Evolutionary conservation across 2,797 vertebrate species (phyloP), one percentile per base, ranked within the genome.

Genomic region (Sebastes elongatus): DNA sequence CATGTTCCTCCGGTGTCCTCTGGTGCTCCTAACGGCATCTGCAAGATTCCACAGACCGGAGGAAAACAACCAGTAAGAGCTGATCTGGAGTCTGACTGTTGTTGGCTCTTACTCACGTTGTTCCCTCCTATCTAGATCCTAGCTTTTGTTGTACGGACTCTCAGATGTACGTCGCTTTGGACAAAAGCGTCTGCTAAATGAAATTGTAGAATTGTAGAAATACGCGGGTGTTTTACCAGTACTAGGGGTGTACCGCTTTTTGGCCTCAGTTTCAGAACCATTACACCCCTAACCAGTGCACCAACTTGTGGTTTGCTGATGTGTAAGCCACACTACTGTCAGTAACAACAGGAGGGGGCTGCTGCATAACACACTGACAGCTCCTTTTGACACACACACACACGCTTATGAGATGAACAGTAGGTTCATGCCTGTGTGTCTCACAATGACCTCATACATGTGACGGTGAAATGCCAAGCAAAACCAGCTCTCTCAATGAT

Each of bases 271-370:
- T 56, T 56, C 22, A 56, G 53, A 23, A 56, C 53, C 22, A 2
- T 56, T 23, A 25, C 10, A 56, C 10, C 22, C 6, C 11, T 13
- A 56, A 56, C 33, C 56, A 62, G 62, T 20, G 20, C 64, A 30
- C 20, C 28, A 53, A 76, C 74, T 60, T 72, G 57, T 71, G 66
- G 79, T 14, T 57, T 10, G 13, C 28, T 52, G 61, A 77, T 69
- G 78, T 81, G 73, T 56, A 42, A 76, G 61, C 59, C 53, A 71
- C 76, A 59, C 60, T 27, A 57, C 52, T 71, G 80, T 61, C 64
- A 74, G 14, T 81, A 18, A 81, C 90, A 93, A 92, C 88, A 75
- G 73, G 94, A 90, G 93, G 92, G 93, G 20, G 93, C 93, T 93
- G 81, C 80, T 89, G 85, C 62, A 81, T 78, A 89, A 88, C 90